These are phyloP conservation scores for Hipparchia semele DNA, from an alignment of 2,888 invertebrate genomes.

Conservation along the genomic window DNA sequence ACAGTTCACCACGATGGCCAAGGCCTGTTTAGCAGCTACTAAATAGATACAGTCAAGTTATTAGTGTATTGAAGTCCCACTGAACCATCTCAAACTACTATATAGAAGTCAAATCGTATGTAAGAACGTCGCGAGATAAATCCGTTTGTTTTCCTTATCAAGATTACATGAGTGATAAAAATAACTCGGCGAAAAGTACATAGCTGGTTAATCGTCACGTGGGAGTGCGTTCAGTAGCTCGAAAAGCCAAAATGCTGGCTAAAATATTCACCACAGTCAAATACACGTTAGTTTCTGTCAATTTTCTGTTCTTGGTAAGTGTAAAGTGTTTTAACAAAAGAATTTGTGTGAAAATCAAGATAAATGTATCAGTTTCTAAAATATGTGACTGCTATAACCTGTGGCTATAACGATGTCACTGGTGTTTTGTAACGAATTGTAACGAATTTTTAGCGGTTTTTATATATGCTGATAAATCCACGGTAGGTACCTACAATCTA, in stretches of 20 bases:
- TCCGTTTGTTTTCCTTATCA: conserved; percentile 76
- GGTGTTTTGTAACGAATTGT: too few relatives aligned
- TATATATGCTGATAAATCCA: too few relatives aligned
- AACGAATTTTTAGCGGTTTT: too few relatives aligned
- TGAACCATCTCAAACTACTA: conserved; percentile 37
- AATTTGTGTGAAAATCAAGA: neutral
- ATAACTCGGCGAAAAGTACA: conserved; percentile 65
- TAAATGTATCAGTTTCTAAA: neutral
- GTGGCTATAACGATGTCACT: too few relatives aligned
- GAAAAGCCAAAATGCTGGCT: conserved; percentile 62
- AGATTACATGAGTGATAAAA: conserved; percentile 75
- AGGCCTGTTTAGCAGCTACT: too few relatives aligned
- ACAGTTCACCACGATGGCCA: too few relatives aligned
- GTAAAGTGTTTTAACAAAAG: conserved; percentile 6
- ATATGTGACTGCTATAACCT: too few relatives aligned
- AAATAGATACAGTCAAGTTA: neutral
- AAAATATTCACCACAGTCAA: conserved; percentile 77
- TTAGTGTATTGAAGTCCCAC: conserved; percentile 3
- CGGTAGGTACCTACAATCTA: too few relatives aligned
- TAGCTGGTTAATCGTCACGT: conserved; percentile 54
- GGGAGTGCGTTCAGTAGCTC: conserved; percentile 31
- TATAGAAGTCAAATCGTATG: conserved; percentile 38
- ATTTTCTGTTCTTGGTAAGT: conserved; percentile 77
- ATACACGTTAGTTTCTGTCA: conserved; percentile 67
- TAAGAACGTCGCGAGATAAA: conserved; percentile 60